Evolutionary conservation across 2,888 invertebrate species (phyloP), one percentile per base, ranked within the genome.

Genomic region (Diarsia mendica): DNA sequence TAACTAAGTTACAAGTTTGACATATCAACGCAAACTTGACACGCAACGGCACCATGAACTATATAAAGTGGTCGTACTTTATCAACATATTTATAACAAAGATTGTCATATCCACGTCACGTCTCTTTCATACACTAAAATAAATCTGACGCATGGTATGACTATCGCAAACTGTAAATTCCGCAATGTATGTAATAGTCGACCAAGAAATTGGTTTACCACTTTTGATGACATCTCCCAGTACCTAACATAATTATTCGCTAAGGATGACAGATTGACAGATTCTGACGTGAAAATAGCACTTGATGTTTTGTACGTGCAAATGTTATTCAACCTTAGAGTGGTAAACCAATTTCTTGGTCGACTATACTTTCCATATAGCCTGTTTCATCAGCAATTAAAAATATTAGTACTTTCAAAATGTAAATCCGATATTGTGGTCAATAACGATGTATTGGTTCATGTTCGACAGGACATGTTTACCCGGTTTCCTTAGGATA

Each of bases 351-450:
- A n/a, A n/a, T n/a, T n/a, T n/a, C n/a, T n/a, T n/a, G n/a, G n/a
- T n/a, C n/a, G n/a, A n/a, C n/a, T 46, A 44, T 10, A 49, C 11
- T 58, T 58, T 64, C n/a, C 61, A 15, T 9, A 46, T 28, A 15
- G 28, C 23, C 20, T 70, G 11, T 44, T 66, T 60, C 20, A 60
- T 48, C 48, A 58, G 20, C 46, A 33, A 65, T 46, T 33, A 39
- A 13, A 51, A 23, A 15, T 20, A 18, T 5, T n/a, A 49, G 46
- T 33, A 60, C 53, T 53, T 46, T 49, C 49, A 44, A 66, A 66
- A 73, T 61, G 0, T 63, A 79, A 80, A 67, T 79, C 44, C 55
- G 33, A 68, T 67, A 74, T 44, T 67, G 65, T 66, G 49, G 75
- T 81, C 75, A 81, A 33, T 55, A 55, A 46, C 20, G 2, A 67